Conservation (phyloP, 2,888 invertebrate genomes). For the Drosophila mercatorum region DNA sequence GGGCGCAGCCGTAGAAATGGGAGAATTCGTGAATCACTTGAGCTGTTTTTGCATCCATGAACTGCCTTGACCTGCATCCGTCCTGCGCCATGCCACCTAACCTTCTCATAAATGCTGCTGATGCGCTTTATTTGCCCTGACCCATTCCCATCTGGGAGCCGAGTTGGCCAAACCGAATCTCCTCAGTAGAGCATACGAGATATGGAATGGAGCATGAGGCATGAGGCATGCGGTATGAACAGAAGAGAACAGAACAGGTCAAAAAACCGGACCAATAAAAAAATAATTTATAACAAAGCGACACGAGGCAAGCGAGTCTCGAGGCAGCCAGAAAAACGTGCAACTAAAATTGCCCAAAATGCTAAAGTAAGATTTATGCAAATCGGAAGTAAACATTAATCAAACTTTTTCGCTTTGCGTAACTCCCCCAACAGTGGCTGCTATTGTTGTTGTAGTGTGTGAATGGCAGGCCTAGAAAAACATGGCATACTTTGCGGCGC, state of each 20-base stretch:
- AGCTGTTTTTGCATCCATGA: conserved; percentile 19
- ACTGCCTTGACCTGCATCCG: conserved; percentile 1
- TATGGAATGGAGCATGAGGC: not conserved
- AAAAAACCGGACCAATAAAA: conserved; percentile 61
- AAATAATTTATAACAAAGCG: conserved; percentile 76
- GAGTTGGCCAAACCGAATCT: conserved; percentile 50
- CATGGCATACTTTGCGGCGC: conserved; percentile 71
- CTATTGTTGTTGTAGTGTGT: conserved; percentile 27
- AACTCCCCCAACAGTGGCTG: conserved; percentile 23
- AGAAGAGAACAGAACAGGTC: no score
- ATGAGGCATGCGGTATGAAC: not conserved
- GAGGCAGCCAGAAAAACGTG: conserved; percentile 19
- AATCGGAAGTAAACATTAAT: conserved; percentile 84
- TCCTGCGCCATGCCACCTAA: conserved; percentile 6
- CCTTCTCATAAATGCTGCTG: conserved; percentile 5
- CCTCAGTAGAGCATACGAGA: conserved; percentile 48
- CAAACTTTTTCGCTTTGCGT: conserved; percentile 55
- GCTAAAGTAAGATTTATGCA: conserved; percentile 84
- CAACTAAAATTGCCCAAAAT: conserved; percentile 56
- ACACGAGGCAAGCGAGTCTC: conserved; percentile 19
- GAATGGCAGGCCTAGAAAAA: conserved; percentile 50
- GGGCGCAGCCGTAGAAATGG: conserved; percentile 26
- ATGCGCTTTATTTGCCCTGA: conserved; percentile 31
- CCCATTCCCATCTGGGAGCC: conserved; percentile 26
- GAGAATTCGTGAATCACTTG: conserved; percentile 22